A percentile compares a stretch with the other conserved stretches of the same genome.
Evolutionary conservation across 2,113 vertebrate species (phyloP).

Genomic region (Merops nubicus): DNA sequence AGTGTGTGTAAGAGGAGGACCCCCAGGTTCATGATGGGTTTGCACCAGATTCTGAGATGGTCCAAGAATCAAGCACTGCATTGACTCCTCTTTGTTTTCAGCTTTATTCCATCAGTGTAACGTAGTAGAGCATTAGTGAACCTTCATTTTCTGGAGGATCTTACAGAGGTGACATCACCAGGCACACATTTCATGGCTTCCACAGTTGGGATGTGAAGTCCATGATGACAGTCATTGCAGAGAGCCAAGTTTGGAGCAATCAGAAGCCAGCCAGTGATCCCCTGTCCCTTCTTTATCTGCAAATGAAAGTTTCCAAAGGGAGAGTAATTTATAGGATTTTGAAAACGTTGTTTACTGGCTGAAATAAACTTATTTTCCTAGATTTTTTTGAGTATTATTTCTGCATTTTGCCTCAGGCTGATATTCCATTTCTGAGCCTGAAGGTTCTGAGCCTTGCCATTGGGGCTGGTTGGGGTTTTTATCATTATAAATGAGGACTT

Average conservation of each 20-base stretch:
- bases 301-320: background rate
- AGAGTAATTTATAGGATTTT: background rate
- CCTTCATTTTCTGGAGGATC: background rate
- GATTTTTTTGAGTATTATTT: background rate
- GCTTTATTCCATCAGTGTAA: background rate
- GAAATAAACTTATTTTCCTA: background rate
- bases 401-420: background rate
- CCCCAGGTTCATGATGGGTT: background rate
- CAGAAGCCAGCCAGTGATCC: background rate
- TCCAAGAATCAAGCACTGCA: background rate
- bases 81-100: background rate
- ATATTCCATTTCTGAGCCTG: background rate
- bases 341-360: background rate
- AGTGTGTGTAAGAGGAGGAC: background rate
- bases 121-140: background rate
- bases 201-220: background rate
- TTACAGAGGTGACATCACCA: background rate
- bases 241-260: background rate
- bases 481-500: background rate
- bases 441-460: background rate
- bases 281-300: background rate
- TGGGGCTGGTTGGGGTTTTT: background rate
- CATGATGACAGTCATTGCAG: background rate
- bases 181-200: background rate
- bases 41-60: background rate